phyloP scores from a whole-genome alignment of 2,797 vertebrate species.

The Anabacerthia variegaticeps region DNA sequence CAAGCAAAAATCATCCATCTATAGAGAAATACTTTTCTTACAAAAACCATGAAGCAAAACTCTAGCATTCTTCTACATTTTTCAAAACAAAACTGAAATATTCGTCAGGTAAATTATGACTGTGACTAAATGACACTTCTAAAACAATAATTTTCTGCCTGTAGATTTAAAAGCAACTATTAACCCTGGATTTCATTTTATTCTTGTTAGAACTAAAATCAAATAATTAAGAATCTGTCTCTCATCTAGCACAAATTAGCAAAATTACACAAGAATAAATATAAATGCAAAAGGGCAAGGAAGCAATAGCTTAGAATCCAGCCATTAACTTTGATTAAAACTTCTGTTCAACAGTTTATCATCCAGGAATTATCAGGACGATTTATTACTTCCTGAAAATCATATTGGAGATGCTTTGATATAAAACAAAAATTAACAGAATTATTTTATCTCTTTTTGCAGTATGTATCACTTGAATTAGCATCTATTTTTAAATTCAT shows the following conservation, averaged over 20 bases:
- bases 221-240: not conserved
- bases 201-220: not conserved
- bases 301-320: not conserved
- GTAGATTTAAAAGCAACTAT: not conserved
- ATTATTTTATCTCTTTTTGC: not conserved
- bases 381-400: constrained; percentile 14
- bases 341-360: not conserved
- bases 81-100: not conserved
- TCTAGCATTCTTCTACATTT: not conserved
- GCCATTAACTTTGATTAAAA: not conserved
- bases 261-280: not conserved
- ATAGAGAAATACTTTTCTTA: not conserved
- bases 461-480: not conserved
- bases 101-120: not conserved
- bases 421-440: not conserved
- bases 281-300: not conserved
- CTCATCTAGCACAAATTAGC: not conserved
- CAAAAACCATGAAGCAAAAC: not conserved
- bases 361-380: not conserved
- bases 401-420: not conserved
- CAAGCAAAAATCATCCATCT: not conserved
- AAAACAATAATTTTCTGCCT: not conserved
- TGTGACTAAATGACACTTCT: not conserved
- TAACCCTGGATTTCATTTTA: not conserved
- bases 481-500: not conserved